Evolutionary conservation across 2,113 vertebrate species (phyloP), one percentile per base, ranked within the genome.

Genomic region (Sceloporus undulatus): DNA sequence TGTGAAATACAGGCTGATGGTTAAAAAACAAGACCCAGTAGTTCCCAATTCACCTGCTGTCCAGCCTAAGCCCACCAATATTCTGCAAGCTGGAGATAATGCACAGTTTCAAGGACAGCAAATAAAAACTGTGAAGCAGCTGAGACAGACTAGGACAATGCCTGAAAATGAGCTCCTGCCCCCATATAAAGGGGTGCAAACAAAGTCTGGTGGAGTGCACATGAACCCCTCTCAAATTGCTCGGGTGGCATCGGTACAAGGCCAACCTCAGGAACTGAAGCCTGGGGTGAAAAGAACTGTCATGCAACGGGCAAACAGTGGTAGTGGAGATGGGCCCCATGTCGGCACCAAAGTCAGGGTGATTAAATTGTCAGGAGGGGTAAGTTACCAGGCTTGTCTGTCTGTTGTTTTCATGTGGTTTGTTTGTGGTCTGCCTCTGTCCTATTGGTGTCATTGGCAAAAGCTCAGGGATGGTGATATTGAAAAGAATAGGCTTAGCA

Each of bases 261-360:
- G 92, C 75, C 95, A 96, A 90, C 91, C 95, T 87, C 97, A 96
- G 91, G 97, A 97, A 65, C 85, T 92, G 87, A 98, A 97, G 93
- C 94, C 97, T 0, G 98, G 97, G 0, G 91, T 97, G 85, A 99
- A 99, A 95, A 97, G 99, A 94, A 99, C 99, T 66, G 98, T 99
- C 88, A 98, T 99, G 98, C 98, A 99, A 95, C 96, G 99, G 76
- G 93, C 97, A 85, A 98, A 95, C 96, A 98, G 95, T 85, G 91
- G 91, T 38, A 94, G 94, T 66, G 91, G 95, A 4, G 98, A 98
- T 4, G 96, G 93, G 85, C 97, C 97, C 10, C 98, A 97, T 92
- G 94, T 97, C 90, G 97, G 97, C 77, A 97, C 98, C 92, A 99
- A 99, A 97, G 98, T 99, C 96, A 96, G 98, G 95, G 97, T 99